Evolutionary conservation across 2,797 vertebrate genomes (phyloP), one percentile per base, ranked within the genome.

Genomic region (Scomberomorus guttatus): DNA sequence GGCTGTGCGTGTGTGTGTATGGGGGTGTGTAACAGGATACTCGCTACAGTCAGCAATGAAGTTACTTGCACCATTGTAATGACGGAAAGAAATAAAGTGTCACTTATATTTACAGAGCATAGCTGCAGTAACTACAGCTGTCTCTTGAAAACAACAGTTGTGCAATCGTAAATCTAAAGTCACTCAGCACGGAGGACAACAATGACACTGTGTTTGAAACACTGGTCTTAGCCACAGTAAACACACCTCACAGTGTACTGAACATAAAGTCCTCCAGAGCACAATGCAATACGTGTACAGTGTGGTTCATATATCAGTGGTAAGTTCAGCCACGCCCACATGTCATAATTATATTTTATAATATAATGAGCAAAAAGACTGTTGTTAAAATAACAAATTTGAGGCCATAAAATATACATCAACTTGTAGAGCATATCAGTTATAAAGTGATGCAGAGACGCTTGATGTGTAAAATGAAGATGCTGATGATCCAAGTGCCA

Each of bases 51-150:
- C 72, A 65, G 82, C 84, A 86, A 93, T 90, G 89, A 92, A 82
- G 86, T 82, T 83, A 69, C 88, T 91, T 48, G 62, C 90, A 86
- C 82, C 79, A 74, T 20, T 65, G 79, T 77, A 84, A 86, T 87
- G 87, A 87, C 50, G 85, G 72, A 90, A 90, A 89, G 77, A 89
- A 90, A 89, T 74, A 88, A 89, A 75, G 85, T 89, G 77, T 83
- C 86, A 81, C 73, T 83, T 93, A 91, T 91, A 91, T 94, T 89
- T 91, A 90, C 86, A 73, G 70, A 82, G 84, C 51, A 50, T 68
- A 74, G 72, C 84, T 77, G 78, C 67, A 72, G 66, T 72, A 82
- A 92, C 87, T 87, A 54, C 77, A 88, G 72, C 78, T 72, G 75
- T 72, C 62, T 81, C 84, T 80, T 15, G 29, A 88, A 89, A 91